phyloP scores from a whole-genome alignment of 64 coral and sea anemone genomes.

The Dendronephthya gigantea region DNA sequence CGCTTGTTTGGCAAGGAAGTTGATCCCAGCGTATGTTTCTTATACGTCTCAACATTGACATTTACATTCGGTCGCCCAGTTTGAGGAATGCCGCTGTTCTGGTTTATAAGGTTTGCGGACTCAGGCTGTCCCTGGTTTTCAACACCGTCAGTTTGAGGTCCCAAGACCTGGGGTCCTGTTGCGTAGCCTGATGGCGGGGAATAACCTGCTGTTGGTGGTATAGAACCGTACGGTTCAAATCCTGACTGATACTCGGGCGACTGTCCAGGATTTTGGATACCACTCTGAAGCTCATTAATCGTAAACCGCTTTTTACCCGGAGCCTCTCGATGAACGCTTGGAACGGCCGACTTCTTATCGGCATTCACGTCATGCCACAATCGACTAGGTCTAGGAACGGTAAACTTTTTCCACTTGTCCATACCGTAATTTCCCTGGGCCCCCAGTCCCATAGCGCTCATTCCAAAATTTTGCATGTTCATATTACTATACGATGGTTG shows the following conservation, averaged over 20 bases:
- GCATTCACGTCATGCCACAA: not conserved
- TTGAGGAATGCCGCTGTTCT: not conserved
- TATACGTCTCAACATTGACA: slow-evolving; percentile 43
- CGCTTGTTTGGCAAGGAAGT: not conserved
- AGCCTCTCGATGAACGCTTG: not conserved
- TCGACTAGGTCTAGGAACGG: not conserved
- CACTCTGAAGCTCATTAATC: not conserved
- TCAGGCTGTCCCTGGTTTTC: not conserved
- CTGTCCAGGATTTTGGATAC: not conserved
- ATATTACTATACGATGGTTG: not conserved
- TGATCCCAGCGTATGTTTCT: not conserved
- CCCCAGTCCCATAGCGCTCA: not conserved
- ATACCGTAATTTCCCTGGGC: not conserved
- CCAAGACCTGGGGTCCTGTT: not conserved
- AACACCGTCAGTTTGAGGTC: not conserved
- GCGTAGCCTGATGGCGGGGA: not conserved
- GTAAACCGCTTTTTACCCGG: not conserved
- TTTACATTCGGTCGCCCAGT: slow-evolving; percentile 31
- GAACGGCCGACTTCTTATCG: not conserved
- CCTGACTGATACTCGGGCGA: not conserved
- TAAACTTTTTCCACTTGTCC: not conserved
- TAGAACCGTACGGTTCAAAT: not conserved
- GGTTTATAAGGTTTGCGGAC: not conserved
- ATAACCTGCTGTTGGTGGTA: not conserved
- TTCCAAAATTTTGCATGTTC: not conserved